phyloP scores from a whole-genome alignment of 2,113 vertebrate genomes.

The Stomatorhinus ivindoensis region DNA sequence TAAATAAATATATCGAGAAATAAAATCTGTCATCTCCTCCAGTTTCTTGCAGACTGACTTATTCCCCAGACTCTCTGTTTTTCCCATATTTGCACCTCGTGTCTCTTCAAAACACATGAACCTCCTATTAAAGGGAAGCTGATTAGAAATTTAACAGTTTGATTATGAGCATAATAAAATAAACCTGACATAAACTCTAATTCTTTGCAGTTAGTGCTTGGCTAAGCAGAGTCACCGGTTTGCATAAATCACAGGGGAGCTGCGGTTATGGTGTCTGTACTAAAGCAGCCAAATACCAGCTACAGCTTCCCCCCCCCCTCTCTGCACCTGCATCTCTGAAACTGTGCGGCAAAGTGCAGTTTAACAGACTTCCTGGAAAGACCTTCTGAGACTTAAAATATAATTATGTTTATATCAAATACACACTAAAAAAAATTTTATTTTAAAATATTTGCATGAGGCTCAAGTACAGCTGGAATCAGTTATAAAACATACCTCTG shows the following conservation, averaged over 20 bases:
- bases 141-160: too few species aligned
- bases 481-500: neutral
- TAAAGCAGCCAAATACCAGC: neutral
- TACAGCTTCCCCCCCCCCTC: neutral
- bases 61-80: too few species aligned
- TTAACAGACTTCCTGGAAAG: neutral
- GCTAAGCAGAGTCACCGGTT: neutral
- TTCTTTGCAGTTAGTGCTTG: neutral
- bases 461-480: neutral
- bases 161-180: neutral
- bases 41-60: too few species aligned
- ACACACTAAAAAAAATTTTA: neutral
- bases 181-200: neutral
- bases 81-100: too few species aligned
- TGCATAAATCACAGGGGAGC: neutral
- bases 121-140: too few species aligned
- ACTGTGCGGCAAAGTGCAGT: neutral
- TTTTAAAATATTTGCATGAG: neutral
- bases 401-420: neutral
- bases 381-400: neutral
- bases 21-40: neutral
- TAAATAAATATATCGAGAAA: neutral
- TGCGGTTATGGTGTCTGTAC: neutral
- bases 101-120: too few species aligned
- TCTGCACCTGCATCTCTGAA: neutral